Conservation (phyloP, 2,797 vertebrate species). For the Dallia pectoralis region DNA sequence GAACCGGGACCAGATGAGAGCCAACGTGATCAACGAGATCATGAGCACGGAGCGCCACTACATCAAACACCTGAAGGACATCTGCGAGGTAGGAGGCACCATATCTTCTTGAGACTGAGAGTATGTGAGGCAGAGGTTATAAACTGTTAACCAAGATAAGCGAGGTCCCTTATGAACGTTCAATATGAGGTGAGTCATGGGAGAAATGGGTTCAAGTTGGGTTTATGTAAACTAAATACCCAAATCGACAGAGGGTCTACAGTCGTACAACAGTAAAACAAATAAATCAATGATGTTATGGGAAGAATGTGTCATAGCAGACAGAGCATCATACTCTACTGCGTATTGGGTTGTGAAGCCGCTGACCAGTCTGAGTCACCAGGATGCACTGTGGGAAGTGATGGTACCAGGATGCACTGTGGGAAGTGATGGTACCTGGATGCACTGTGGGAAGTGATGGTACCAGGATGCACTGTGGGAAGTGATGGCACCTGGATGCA, state of each 20-base stretch:
- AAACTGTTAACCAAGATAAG: background rate
- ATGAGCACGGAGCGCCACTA: slow-evolving; percentile 90
- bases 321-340: too few relatives aligned
- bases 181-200: background rate
- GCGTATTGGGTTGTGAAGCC: too few relatives aligned
- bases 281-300: too few relatives aligned
- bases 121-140: background rate
- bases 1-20: slow-evolving; percentile 90
- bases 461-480: too few relatives aligned
- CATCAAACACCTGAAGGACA: slow-evolving; percentile 88
- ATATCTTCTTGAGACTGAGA: background rate
- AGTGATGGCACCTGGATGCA: too few relatives aligned
- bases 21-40: slow-evolving; percentile 90
- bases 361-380: too few relatives aligned
- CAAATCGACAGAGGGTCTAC: background rate
- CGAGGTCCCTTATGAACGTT: background rate
- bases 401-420: too few relatives aligned
- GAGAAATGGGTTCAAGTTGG: background rate
- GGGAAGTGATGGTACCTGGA: too few relatives aligned
- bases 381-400: too few relatives aligned
- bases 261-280: too few relatives aligned
- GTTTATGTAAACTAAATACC: background rate
- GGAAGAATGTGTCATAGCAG: too few relatives aligned
- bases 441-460: too few relatives aligned
- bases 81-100: slow-evolving; percentile 76